These are phyloP conservation scores for Pachliopta kotzebuea DNA, from an alignment of 2,888 invertebrate species.

Conservation along the genomic window DNA sequence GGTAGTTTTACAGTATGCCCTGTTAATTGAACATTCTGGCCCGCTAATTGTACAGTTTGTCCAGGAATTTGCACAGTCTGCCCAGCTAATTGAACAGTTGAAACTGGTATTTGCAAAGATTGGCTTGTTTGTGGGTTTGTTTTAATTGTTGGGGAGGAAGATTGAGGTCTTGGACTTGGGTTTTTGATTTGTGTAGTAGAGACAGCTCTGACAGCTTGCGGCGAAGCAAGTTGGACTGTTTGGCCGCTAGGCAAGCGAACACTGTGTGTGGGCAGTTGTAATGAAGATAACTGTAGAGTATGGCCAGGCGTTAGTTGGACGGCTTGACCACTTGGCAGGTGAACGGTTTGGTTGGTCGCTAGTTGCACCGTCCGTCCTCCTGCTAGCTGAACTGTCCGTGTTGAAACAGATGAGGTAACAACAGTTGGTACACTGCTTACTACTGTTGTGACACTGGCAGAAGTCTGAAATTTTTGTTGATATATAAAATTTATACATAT, in stretches of 20 bases:
- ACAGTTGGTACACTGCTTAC: conserved; percentile 52
- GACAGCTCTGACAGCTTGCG: conserved; percentile 56
- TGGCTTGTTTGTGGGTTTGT: conserved; percentile 42
- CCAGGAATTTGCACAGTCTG: conserved; percentile 61
- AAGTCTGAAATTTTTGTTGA: conserved; percentile 42
- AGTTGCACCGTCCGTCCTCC: conserved; percentile 66
- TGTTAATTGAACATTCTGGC: conserved; percentile 65
- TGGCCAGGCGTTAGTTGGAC: conserved; percentile 55
- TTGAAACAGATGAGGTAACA: conserved; percentile 48
- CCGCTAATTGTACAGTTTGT: conserved; percentile 65
- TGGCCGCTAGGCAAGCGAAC: conserved; percentile 67
- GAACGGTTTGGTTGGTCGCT: conserved; percentile 58
- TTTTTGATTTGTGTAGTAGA: conserved; percentile 46
- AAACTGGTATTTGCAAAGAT: conserved; percentile 58
- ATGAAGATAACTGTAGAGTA: conserved; percentile 56
- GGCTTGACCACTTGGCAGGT: conserved; percentile 48
- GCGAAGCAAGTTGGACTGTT: conserved; percentile 63
- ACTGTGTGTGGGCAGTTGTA: conserved; percentile 63
- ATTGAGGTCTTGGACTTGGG: conserved; percentile 44
- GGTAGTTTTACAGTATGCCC: conserved; percentile 74
- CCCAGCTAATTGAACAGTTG: conserved; percentile 60
- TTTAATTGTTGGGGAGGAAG: conserved; percentile 45
- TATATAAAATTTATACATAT: neutral
- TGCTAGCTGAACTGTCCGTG: conserved; percentile 61
- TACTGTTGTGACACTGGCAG: conserved; percentile 47